Evolutionary conservation across 2,797 vertebrate genomes (phyloP), one percentile per base, ranked within the genome.

Genomic region (Hozukius guyotensis): DNA sequence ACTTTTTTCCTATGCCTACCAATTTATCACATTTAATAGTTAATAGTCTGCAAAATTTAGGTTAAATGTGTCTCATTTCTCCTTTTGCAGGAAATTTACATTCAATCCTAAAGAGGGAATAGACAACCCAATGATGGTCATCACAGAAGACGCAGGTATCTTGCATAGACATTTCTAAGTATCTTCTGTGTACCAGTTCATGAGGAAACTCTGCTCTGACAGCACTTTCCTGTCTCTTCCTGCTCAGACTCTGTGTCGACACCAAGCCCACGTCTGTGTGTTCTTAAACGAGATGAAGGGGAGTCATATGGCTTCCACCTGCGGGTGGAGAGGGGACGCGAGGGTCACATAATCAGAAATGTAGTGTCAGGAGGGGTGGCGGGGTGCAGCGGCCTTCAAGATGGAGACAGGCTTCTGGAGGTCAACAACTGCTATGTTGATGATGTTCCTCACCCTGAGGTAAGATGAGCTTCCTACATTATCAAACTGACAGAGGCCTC

Each of bases 91-190:
- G 65, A 98, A 95, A 90, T 98, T 97, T 92, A 95, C 94, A 68
- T 99, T 99, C 90, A 97, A 99, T 92, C 97, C 98, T 18, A 98
- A 96, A 93, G 95, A 96, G 86, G 98, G 98, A 68, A 98, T 99
- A 20, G 98, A 99, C 92, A 99, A 99, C 90, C 98, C 98, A 64
- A 96, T 91, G 69, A 95, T 99, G 93, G 93, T 94, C 59, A 89
- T 94, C 83, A 90, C 94, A 66, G 96, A 96, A 5, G 93, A 94
- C 9, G 20, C 93, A 90, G 96, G 96, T 96, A 92, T 55, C 20
- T 4, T 31, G 0, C 6, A 52, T 4, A 14, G 1, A 46, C 1
- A 16, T 27, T 32, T 32, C 8, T 24, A 8, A 16, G 24, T 4
- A 14, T 34, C 2, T 6, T 7, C 49, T 16, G 55, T 25, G 8